Evolutionary conservation across 2,797 vertebrate genomes (phyloP).

Genomic region (Etheostoma nigrum): DNA sequence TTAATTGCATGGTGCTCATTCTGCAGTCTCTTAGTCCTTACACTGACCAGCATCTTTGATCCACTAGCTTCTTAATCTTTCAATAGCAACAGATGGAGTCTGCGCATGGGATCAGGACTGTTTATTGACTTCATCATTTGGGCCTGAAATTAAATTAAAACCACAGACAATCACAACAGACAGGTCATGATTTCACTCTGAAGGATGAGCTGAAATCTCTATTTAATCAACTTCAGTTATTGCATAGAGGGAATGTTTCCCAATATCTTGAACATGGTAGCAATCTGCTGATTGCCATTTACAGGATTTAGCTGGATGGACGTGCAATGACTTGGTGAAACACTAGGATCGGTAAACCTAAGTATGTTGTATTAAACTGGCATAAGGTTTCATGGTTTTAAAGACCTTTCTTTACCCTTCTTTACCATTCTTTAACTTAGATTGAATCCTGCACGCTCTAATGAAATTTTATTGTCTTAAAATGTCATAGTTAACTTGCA

Average conservation of each 20-base stretch:
- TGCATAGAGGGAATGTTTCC: background rate
- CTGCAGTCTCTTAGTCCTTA: slow-evolving; percentile 4
- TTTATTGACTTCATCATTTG: slow-evolving; percentile 3
- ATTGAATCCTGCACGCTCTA: background rate
- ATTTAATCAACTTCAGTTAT: slow-evolving; percentile 22
- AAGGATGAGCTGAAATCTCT: slow-evolving; percentile 3
- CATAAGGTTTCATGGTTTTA: too few species aligned
- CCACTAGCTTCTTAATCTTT: slow-evolving; percentile 45
- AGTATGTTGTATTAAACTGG: background rate
- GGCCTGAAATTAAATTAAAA: slow-evolving; percentile 46
- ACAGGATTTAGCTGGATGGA: background rate
- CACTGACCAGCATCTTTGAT: slow-evolving; percentile 13
- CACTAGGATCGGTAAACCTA: background rate
- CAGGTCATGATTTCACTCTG: background rate
- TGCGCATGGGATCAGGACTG: slow-evolving; percentile 31
- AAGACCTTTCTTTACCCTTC: too few species aligned
- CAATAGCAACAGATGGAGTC: slow-evolving; percentile 65
- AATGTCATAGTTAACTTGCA: too few species aligned
- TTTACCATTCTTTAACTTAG: background rate
- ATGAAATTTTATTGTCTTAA: background rate
- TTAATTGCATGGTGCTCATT: background rate
- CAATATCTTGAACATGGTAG: background rate
- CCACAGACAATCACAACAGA: slow-evolving; percentile 10
- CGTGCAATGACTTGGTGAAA: background rate
- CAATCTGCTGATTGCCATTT: background rate